Base-by-base conservation (phyloP, 2,797 vertebrate species). In the Neosalanx taihuensis region DNA sequence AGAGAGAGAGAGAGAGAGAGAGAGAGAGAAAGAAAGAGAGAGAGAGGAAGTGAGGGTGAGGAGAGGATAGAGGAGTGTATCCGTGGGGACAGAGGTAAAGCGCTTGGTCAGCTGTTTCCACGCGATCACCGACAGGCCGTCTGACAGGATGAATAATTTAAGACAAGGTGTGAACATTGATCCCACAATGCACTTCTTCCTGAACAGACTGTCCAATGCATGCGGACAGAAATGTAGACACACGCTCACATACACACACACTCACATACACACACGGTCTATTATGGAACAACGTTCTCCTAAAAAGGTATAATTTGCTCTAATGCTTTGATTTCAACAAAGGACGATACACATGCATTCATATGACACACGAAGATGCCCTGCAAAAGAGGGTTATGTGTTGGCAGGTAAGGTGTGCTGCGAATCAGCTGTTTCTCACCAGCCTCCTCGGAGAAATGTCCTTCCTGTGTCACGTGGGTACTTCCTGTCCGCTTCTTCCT, bases 121-220 rank as follows among this genome's bases (percentile, higher is more conserved):
- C 79, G 30, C 68, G 60, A 85, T 87, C 79, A 76, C 75, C 85
- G 88, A 89, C 89, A 88, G 85, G 82, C 81, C 77, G 72, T 81
- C 78, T 88, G 90, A 92, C 89, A 91, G 89, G 86, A 90, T 92
- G 90, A 92, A 91, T 92, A 91, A 91, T 92, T 92, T 90, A 90
- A 83, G 87, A 87, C 29, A 78, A 85, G 83, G 88, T 87, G 84
- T 85, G 83, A 85, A 91, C 89, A 89, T 91, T 78, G 90, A 92
- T 91, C 80, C 88, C 87, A 84, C 82, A 84, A 86, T 88, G 86
- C 86, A 90, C 88, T 84, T 84, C 84, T 87, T 81, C 84, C 75
- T 80, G 84, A 86, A 81, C 87, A 84, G 80, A 81, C 72, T 84
- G 79, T 86, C 86, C 80, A 63, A 71, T 71, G 77, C 79, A 78